phyloP scores from a whole-genome alignment of 2,888 invertebrate species.

The Caenorhabditis panamensis region DNA sequence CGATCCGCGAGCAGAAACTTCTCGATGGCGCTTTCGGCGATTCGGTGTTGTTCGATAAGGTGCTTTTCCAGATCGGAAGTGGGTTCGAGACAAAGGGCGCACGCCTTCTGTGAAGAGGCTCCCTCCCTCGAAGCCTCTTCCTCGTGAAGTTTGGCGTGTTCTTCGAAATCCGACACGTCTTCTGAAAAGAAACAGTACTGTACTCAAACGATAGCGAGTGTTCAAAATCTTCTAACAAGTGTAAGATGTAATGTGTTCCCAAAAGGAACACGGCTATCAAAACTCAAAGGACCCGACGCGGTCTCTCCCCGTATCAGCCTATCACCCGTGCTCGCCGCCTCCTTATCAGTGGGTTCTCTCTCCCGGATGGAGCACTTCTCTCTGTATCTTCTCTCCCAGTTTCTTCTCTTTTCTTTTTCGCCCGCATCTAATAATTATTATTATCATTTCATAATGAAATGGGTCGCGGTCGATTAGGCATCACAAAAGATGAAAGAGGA shows the following conservation, averaged over 20 bases:
- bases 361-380: constrained; percentile 14
- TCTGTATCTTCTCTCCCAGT: constrained; percentile 2
- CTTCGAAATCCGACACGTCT: constrained; percentile 68
- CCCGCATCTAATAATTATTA: constrained; percentile 24
- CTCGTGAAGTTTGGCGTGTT: constrained; percentile 70
- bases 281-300: constrained; percentile 33
- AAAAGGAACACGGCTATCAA: constrained; percentile 14
- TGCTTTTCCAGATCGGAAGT: constrained; percentile 65
- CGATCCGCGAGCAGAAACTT: constrained; percentile 64
- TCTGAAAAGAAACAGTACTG: constrained; percentile 49
- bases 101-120: constrained; percentile 49
- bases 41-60: constrained; percentile 71
- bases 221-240: constrained; percentile 6
- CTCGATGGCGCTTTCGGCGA: constrained; percentile 73
- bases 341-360: neutral
- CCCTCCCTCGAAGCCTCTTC: constrained; percentile 54
- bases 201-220: constrained; percentile 14
- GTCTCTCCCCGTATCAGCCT: neutral
- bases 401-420: constrained; percentile 7
- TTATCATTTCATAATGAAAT: constrained; percentile 38
- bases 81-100: constrained; percentile 69
- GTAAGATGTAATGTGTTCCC: neutral
- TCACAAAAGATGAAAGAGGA: constrained; percentile 39
- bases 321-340: constrained; percentile 6
- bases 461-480: constrained; percentile 24